Conservation (phyloP, 2,113 vertebrate species). For the Centropus unirufus region DNA sequence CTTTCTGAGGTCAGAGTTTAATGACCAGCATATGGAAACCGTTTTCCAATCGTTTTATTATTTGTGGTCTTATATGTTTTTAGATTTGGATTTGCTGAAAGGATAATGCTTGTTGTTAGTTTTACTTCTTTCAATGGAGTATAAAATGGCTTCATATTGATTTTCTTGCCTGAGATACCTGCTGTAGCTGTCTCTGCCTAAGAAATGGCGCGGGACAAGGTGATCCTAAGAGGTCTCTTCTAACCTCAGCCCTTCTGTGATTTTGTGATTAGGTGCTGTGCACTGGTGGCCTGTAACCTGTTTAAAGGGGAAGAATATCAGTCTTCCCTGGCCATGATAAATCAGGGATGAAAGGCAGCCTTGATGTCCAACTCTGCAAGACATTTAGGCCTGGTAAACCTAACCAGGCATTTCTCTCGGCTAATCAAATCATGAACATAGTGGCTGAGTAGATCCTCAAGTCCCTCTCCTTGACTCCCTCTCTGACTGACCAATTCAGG, state of each 20-base stretch:
- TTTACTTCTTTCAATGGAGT: background rate
- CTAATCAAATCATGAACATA: background rate
- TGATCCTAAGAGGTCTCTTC: background rate
- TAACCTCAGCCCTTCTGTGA: background rate
- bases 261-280: background rate
- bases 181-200: background rate
- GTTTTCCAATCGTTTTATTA: background rate
- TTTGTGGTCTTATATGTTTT: background rate
- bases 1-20: background rate
- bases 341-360: background rate
- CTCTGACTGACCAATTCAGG: background rate
- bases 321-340: background rate
- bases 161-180: background rate
- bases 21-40: background rate
- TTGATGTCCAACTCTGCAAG: background rate
- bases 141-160: background rate
- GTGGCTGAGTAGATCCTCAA: background rate
- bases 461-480: background rate
- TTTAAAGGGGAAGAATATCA: background rate
- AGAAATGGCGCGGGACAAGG: background rate
- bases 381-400: background rate
- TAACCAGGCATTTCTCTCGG: background rate
- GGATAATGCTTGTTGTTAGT: background rate
- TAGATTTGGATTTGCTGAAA: background rate
- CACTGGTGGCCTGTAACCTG: background rate